Percentiles rank a stretch among this genome's conserved stretches.
phyloP scores from a whole-genome alignment of 2,797 vertebrate species.

The Remorina albescens region DNA sequence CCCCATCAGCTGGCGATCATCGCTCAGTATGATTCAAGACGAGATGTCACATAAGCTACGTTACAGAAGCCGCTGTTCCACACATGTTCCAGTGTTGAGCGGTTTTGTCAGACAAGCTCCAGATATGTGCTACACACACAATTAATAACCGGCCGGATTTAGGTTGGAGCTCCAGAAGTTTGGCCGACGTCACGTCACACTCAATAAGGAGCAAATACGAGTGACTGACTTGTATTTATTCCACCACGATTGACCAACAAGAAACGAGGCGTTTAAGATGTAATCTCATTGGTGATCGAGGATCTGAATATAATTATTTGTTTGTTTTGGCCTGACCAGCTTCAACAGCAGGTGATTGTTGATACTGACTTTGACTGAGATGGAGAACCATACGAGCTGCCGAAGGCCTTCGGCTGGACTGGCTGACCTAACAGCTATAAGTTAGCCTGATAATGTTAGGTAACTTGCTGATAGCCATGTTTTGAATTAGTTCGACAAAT shows the following conservation, averaged over 20 bases:
- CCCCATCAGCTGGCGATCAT: constrained; percentile 41
- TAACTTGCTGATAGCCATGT: too few species aligned
- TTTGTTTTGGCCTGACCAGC: too few species aligned
- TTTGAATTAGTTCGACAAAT: too few species aligned
- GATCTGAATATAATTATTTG: too few species aligned
- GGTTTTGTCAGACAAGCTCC: constrained; percentile 72
- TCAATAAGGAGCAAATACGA: constrained; percentile 60
- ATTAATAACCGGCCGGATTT: constrained; percentile 67
- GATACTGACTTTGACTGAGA: too few species aligned
- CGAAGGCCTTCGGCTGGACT: too few species aligned
- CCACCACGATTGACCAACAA: constrained; percentile 17
- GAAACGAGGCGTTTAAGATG: not conserved
- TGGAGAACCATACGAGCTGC: too few species aligned
- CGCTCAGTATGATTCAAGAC: constrained; percentile 59
- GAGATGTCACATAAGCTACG: constrained; percentile 65
- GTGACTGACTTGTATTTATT: constrained; percentile 50
- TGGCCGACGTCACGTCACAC: constrained; percentile 60
- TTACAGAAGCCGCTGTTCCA: constrained; percentile 57
- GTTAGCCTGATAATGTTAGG: too few species aligned
- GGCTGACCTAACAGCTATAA: too few species aligned
- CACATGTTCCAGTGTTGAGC: constrained; percentile 52
- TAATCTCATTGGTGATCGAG: constrained; percentile 23
- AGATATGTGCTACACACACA: constrained; percentile 66
- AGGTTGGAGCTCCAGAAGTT: constrained; percentile 63
- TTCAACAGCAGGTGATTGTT: too few species aligned